Percentiles rank a stretch among this genome's conserved stretches.
phyloP scores from a whole-genome alignment of 1,140 invertebrate species.

The Scaptomyza hsui region DNA sequence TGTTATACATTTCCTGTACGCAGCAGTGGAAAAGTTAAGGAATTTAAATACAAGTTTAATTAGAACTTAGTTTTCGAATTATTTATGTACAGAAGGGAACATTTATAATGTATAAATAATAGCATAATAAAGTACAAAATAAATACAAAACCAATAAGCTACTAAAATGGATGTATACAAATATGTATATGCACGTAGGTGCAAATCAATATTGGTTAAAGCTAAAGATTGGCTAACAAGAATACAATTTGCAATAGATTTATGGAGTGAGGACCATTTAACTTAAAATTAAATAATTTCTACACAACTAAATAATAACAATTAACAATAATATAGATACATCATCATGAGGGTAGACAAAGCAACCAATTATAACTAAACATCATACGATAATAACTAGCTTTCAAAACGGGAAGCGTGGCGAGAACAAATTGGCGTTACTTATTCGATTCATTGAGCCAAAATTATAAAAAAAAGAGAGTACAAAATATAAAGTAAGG shows the following conservation, averaged over 20 bases:
- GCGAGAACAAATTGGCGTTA: conserved; percentile 63
- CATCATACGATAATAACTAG: conserved; percentile 17
- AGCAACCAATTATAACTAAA: conserved; percentile 72
- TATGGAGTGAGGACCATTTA: conserved; percentile 23
- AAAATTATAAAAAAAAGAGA: conserved; percentile 19
- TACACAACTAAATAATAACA: conserved; percentile 79
- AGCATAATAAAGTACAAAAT: conserved; percentile 30
- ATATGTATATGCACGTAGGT: conserved; percentile 20
- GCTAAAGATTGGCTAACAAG: conserved; percentile 64
- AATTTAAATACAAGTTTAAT: conserved; percentile 45
- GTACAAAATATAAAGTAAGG: conserved; percentile 20
- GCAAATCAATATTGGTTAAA: conserved; percentile 41
- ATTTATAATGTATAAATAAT: conserved; percentile 42
- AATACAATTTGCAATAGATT: conserved; percentile 9
- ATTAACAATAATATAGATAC: conserved; percentile 67
- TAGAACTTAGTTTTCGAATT: conserved; percentile 23
- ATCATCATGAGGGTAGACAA: conserved; percentile 50
- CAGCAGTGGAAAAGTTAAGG: conserved; percentile 15
- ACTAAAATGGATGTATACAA: conserved; percentile 11
- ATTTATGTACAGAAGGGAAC: conserved; percentile 51
- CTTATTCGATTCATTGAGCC: conserved; percentile 57
- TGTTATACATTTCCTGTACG: conserved; percentile 82
- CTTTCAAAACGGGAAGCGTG: conserved; percentile 23
- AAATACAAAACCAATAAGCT: conserved; percentile 40
- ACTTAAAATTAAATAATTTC: conserved; percentile 65